Conservation (phyloP, 2,888 invertebrate genomes). For the Protodeltote pygarga region DNA sequence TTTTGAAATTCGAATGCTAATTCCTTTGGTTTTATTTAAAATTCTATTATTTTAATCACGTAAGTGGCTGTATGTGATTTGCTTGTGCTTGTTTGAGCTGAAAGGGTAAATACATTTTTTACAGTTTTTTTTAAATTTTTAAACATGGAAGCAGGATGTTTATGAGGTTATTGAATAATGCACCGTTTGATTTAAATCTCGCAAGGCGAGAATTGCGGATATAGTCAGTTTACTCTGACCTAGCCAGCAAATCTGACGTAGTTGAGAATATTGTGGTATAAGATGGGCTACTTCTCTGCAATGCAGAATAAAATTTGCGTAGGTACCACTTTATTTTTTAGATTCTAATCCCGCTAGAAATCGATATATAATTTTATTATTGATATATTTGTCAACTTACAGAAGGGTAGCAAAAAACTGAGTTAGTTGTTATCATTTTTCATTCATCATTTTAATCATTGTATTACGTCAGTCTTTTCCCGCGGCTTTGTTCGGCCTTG, state of each 20-base stretch:
- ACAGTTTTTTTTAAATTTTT: not conserved
- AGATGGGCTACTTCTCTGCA: not conserved
- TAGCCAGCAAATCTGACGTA: constrained; percentile 33
- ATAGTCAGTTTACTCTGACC: constrained; percentile 41
- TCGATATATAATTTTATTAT: too few species aligned
- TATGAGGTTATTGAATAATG: constrained; percentile 37
- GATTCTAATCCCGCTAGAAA: too few species aligned
- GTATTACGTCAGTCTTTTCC: too few species aligned
- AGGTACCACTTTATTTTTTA: too few species aligned
- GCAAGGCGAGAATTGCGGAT: constrained; percentile 37
- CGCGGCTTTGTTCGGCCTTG: too few species aligned
- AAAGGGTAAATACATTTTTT: constrained; percentile 17
- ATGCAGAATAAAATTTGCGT: too few species aligned
- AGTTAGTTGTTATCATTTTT: too few species aligned
- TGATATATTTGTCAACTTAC: too few species aligned
- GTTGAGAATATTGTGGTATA: constrained; percentile 10
- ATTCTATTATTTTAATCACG: constrained; percentile 58
- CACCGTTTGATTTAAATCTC: constrained; percentile 33
- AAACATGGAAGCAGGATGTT: constrained; percentile 20
- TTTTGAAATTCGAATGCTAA: constrained; percentile 52
- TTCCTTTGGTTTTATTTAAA: constrained; percentile 50
- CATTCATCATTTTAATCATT: too few species aligned
- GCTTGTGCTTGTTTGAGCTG: constrained; percentile 21
- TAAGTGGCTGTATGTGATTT: constrained; percentile 67
- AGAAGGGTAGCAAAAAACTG: too few species aligned